phyloP scores from a whole-genome alignment of 2,797 vertebrate genomes.

The Psittacula derbiana region DNA sequence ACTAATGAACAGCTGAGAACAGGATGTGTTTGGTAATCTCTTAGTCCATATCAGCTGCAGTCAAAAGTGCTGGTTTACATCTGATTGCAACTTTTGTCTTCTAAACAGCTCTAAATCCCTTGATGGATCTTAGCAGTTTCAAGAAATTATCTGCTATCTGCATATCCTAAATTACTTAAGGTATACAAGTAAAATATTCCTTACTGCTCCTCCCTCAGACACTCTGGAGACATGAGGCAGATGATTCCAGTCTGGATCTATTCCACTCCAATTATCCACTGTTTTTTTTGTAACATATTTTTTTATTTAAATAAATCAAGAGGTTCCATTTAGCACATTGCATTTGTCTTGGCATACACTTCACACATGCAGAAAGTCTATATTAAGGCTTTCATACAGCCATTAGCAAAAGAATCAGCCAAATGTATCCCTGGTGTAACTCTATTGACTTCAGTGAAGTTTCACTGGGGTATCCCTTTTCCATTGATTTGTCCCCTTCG shows the following conservation, averaged over 20 bases:
- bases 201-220: constrained; percentile 33
- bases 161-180: not conserved
- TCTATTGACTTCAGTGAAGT: not conserved
- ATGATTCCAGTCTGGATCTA: constrained; percentile 54
- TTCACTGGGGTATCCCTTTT: not conserved
- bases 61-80: constrained; percentile 10
- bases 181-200: constrained; percentile 16
- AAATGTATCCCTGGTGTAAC: constrained; percentile 52
- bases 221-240: constrained; percentile 52
- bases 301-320: constrained; percentile 69
- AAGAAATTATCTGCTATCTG: constrained; percentile 47
- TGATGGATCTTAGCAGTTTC: not conserved
- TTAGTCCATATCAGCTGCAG: not conserved
- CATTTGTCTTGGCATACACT: constrained; percentile 62
- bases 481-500: not conserved
- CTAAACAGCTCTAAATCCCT: not conserved
- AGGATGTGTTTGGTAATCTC: not conserved
- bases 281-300: constrained; percentile 50
- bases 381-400: constrained; percentile 51
- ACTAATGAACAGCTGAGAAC: not conserved
- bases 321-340: constrained; percentile 57
- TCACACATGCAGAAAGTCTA: constrained; percentile 53
- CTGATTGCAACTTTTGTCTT: constrained; percentile 47
- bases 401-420: constrained; percentile 36
- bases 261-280: constrained; percentile 59